Base-by-base conservation (phyloP, 1,140 invertebrate species). In the Amphibalanus amphitrite region DNA sequence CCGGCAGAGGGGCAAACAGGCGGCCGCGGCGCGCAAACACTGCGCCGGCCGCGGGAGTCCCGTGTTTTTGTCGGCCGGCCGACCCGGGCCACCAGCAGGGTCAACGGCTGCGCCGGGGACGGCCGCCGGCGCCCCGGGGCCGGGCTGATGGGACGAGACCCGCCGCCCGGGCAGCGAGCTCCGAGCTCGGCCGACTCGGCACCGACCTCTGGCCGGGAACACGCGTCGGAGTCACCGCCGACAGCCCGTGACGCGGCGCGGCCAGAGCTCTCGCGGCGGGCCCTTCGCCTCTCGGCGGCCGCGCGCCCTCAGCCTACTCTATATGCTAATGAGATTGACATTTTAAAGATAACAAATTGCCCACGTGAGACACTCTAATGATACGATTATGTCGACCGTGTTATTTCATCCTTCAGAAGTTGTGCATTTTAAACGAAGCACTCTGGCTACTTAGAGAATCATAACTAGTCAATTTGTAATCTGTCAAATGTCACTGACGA, bases 301-400 rank as follows among this genome's bases (percentile, higher is more conserved):
- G 33, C 47, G 20, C 47, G 10, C 47, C 17, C 47, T 13, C 47
- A 23, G 23, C 20, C 47, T 59, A 59, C 47, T 59, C 47, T 59
- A 59, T 20, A 59, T 59, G 47, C 47, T 59, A 59, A 59, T 59
- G 47, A 59, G 47, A 59, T 59, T 59, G 47, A 59, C 47, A 59
- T 59, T 59, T 59, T 59, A 59, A 59, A 59, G 47, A 59, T 59
- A 59, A 59, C 47, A 59, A 59, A 59, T 59, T 59, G 20, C 20
- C 47, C 47, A 59, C 47, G 47, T 59, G 47, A 17, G 47, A 59
- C 47, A 23, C 20, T 59, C 47, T 59, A 59, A 59, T 59, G 47
- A 59, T 59, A 23, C 47, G 47, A 59, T 59, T 59, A 59, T 59
- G 47, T 59, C 47, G 47, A 59, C 47, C 47, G 23, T 59, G 47